Evolutionary conservation across 2,113 vertebrate species (phyloP).

Genomic region (Nycticorax nycticorax): DNA sequence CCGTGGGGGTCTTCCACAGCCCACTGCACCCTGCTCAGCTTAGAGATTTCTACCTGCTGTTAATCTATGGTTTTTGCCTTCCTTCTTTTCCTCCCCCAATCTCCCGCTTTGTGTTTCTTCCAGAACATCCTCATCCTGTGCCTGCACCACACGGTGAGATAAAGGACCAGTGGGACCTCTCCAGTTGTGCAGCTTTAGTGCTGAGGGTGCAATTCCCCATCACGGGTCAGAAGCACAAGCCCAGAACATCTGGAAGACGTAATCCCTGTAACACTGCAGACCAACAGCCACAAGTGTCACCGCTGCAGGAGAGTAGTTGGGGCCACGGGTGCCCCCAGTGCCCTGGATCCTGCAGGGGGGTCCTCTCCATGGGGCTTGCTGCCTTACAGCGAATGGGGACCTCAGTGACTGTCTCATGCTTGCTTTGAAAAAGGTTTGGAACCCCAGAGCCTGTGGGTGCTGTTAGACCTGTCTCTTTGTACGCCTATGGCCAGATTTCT

Average conservation of each 20-base stretch:
- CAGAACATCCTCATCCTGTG: not conserved
- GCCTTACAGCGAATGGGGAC: rapidly evolving
- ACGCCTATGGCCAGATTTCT: not conserved
- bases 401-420: not conserved
- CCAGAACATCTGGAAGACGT: not conserved
- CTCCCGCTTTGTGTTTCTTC: not conserved
- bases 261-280: not conserved
- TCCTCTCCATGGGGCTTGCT: not conserved
- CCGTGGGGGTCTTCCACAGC: rapidly evolving
- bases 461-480: not conserved
- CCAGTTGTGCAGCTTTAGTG: not conserved
- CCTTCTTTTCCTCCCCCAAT: rapidly evolving
- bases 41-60: not conserved
- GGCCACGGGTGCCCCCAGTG: not conserved
- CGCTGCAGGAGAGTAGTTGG: not conserved
- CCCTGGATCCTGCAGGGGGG: not conserved
- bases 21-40: not conserved
- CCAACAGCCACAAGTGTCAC: not conserved
- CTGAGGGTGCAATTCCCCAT: not conserved
- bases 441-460: not conserved
- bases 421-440: not conserved
- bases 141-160: not conserved
- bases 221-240: not conserved
- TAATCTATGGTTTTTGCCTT: not conserved
- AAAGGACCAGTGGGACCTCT: not conserved